Evolutionary conservation across 2,888 invertebrate genomes (phyloP).

Genomic region (Sthenelais limicola): DNA sequence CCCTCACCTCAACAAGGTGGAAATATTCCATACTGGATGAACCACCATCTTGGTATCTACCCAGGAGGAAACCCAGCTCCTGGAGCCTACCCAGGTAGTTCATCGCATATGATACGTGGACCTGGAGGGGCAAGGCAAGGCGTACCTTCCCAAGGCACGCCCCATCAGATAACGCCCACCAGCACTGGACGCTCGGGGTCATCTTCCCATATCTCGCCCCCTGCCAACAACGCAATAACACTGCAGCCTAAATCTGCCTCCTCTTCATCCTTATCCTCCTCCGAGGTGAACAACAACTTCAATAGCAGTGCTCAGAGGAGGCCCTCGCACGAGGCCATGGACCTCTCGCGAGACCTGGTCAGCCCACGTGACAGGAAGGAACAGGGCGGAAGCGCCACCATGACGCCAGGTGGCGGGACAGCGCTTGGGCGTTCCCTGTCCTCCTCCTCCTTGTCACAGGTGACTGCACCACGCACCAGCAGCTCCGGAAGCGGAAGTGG

Average conservation of each 20-base stretch:
- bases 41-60: slow-evolving; percentile 39
- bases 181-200: background rate
- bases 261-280: no score
- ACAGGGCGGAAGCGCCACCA: background rate
- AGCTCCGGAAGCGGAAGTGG: slow-evolving; percentile 20
- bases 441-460: slow-evolving; percentile 16
- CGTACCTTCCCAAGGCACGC: background rate
- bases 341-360: slow-evolving; percentile 19
- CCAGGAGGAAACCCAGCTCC: slow-evolving; percentile 26
- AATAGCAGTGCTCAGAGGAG: slow-evolving; percentile 10
- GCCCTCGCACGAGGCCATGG: slow-evolving; percentile 28
- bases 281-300: slow-evolving; percentile 23
- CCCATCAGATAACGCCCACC: background rate
- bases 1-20: background rate
- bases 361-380: slow-evolving; percentile 32
- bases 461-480: slow-evolving; percentile 10
- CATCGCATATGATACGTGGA: slow-evolving; percentile 6
- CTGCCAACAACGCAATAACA: slow-evolving; percentile 10
- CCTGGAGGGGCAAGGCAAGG: slow-evolving; percentile 1
- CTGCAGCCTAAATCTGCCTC: no score
- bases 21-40: slow-evolving; percentile 36
- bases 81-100: slow-evolving; percentile 9
- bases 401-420: slow-evolving; percentile 19
- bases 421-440: slow-evolving; percentile 19
- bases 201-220: slow-evolving; percentile 7